Percentiles rank a stretch among this genome's conserved stretches.
Evolutionary conservation across 2,888 invertebrate species (phyloP).

Genomic region (Agrotis clavis): DNA sequence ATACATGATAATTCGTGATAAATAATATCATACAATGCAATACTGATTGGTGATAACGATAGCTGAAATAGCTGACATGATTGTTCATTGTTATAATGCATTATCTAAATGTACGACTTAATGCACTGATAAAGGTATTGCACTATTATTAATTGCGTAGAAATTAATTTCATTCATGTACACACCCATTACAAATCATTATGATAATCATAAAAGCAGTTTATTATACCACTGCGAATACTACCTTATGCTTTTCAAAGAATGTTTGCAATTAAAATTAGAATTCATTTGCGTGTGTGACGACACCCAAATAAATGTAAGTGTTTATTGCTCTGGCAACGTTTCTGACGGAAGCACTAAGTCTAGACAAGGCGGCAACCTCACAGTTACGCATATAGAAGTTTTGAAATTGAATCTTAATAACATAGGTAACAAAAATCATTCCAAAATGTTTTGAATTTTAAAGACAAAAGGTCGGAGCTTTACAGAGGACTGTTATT

Average conservation of each 20-base stretch:
- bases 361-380: no score
- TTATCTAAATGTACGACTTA: conserved; percentile 6
- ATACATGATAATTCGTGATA: conserved; percentile 26
- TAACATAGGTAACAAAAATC: no score
- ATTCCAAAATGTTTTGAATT: no score
- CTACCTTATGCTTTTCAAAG: not conserved
- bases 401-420: no score
- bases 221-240: not conserved
- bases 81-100: conserved; percentile 10
- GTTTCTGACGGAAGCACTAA: not conserved
- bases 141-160: not conserved
- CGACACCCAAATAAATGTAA: not conserved
- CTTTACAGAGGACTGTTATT: no score
- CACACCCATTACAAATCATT: not conserved
- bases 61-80: conserved; percentile 26
- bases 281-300: not conserved
- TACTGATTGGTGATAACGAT: conserved; percentile 26
- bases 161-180: conserved; percentile 9
- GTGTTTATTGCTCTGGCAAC: not conserved
- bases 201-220: not conserved
- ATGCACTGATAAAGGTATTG: conserved; percentile 23
- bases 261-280: not conserved
- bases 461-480: no score
- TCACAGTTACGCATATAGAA: no score
- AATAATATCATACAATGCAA: conserved; percentile 30